Base-by-base conservation (phyloP, 2,113 vertebrate genomes). In the Odontophorus gujanensis region DNA sequence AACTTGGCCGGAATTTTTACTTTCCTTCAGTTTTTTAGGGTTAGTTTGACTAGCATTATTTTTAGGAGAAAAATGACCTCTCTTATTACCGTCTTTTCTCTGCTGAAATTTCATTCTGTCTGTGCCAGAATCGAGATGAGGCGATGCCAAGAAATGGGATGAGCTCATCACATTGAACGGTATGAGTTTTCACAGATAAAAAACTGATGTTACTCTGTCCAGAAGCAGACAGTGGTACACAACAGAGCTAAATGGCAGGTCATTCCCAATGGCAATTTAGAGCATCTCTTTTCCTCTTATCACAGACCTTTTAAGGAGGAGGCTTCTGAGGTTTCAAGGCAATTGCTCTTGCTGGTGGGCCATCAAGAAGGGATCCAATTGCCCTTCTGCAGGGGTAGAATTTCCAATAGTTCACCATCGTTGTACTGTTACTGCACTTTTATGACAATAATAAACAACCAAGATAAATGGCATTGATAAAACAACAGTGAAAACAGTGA, bases 31-130 rank as follows among this genome's bases (percentile, higher is more conserved):
- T 47, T 62, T 47, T 47, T 62, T 47, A 55, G 30, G 75, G 57
- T 61, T 48, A 77, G 66, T 93, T 85, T 89, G 42, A 94, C 81
- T 22, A 62, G 89, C 91, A 91, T 93, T 95, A 97, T 97, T 98
- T 97, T 97, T 94, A 93, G 74, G 84, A 96, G 96, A 97, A 97
- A 98, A 97, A 95, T 91, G 80, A 96, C 89, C 92, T 96, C 81
- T 68, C 58, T 95, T 93, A 96, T 93, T 96, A 93, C 95, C 86
- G 75, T 90, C 94, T 93, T 95, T 88, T 90, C 95, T 92, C 89
- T 87, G 92, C 92, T 95, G 89, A 96, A 96, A 96, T 93, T 91
- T 58, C 93, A 82, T 87, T 95, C 85, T 90, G 85, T 78, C 82
- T 82, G 50, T 83, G 96, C 95, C 95, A 91, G 81, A 91, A 94